These are phyloP conservation scores for Puntigrus tetrazona DNA, from an alignment of 2,113 vertebrate species.

Conservation along the genomic window DNA sequence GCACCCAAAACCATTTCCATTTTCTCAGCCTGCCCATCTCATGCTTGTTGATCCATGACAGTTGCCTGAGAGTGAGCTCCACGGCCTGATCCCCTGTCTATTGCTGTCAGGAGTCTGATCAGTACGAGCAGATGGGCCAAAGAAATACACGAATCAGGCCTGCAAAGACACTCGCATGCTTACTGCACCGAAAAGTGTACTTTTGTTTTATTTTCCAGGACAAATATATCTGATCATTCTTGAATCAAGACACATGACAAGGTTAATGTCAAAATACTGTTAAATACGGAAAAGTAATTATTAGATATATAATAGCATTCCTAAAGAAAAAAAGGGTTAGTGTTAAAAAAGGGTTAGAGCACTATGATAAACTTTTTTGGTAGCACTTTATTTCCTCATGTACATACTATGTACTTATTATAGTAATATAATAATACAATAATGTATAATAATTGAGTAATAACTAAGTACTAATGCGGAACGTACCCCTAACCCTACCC, in stretches of 20 bases:
- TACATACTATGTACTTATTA: too few relatives aligned
- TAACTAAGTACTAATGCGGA: too few relatives aligned
- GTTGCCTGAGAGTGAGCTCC: constrained; percentile 37
- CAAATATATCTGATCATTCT: neutral
- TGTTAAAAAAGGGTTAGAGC: too few relatives aligned
- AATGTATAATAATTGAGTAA: too few relatives aligned
- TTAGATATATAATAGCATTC: too few relatives aligned
- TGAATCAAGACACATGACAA: neutral
- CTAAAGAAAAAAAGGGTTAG: neutral
- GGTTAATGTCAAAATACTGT: too few relatives aligned
- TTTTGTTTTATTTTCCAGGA: neutral
- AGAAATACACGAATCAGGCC: constrained; percentile 4
- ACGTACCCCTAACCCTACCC: too few relatives aligned
- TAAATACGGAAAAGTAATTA: too few relatives aligned
- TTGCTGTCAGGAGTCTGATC: constrained; percentile 47
- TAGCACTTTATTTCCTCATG: too few relatives aligned
- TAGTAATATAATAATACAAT: too few relatives aligned
- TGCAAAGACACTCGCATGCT: neutral
- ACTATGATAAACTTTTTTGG: neutral
- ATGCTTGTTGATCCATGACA: constrained; percentile 57
- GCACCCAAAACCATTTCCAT: constrained; percentile 35
- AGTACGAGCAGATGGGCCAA: constrained; percentile 13
- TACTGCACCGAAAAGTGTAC: neutral
- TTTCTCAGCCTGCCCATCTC: constrained; percentile 41
- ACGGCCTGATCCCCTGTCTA: constrained; percentile 47